Base-by-base conservation (phyloP, 2,888 invertebrate species). In the Amphimallon solstitiale region DNA sequence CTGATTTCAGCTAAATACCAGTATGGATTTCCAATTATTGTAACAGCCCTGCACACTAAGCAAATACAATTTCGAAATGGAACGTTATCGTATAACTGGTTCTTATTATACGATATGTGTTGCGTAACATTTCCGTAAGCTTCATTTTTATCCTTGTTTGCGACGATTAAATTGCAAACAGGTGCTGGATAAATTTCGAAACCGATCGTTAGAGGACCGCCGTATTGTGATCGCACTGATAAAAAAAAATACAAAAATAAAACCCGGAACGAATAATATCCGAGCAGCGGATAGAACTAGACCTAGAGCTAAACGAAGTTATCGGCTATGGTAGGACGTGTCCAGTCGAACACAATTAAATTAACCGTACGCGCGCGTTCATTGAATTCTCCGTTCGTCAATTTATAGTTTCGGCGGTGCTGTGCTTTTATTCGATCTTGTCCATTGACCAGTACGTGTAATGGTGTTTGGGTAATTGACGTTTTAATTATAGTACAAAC, bases 401-500 rank as follows among this genome's bases (percentile, higher is more conserved):
- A 29, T 29, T 29, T 29, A 29, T 29, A 29, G 29, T 29, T 29
- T 29, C 29, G 29, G 29, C 29, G 29, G 29, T 5, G 2, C 29
- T 29, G 29, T 29, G 29, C 29, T 29, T 29, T 29, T 29, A 29
- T 29, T 29, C 29, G 6, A 29, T 29, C 29, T 29, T 29, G 29
- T 5, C 29, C 29, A 29, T 29, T 29, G 29, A 29, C 29, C 29
- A 29, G 29, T 29, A 5, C 29, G 29, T 29, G 29, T 29, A 29
- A 29, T 29, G 29, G 29, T 51, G 51, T 51, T 51, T 35, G 14
- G 51, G 35, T 35, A 51, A 51, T 51, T 51, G 51, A 51, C 51
- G 15, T 51, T 51, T 51, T 51, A 51, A 51, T 51, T 51, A 51
- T 17, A 15, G 17, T 34, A 51, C 51, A 51, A 51, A 51, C 12